phyloP scores from a whole-genome alignment of 53 echinoderm and acorn worm genomes.

The Patiria pectinifera region DNA sequence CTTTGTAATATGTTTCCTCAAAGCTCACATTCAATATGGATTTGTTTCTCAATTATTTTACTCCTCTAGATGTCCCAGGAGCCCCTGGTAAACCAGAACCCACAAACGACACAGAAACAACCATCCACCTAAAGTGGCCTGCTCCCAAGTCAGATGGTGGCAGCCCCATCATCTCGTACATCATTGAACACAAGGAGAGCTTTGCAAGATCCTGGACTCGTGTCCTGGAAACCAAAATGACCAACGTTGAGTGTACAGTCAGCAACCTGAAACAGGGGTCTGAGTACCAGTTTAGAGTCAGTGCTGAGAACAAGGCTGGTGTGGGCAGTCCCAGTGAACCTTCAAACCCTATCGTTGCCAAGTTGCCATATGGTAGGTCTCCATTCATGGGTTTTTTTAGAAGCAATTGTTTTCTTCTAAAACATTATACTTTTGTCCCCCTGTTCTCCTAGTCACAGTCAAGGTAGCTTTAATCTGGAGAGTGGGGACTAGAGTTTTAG shows the following conservation, averaged over 20 bases:
- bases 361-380: constrained; percentile 82
- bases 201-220: constrained; percentile 62
- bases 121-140: constrained; percentile 84
- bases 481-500: no score
- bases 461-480: no score
- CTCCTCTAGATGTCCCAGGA: constrained; percentile 75
- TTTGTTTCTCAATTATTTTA: neutral
- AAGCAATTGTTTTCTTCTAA: neutral
- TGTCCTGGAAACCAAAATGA: constrained; percentile 69
- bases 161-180: constrained; percentile 73
- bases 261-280: constrained; percentile 67
- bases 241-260: constrained; percentile 49
- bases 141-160: constrained; percentile 80
- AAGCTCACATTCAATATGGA: neutral
- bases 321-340: constrained; percentile 78
- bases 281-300: constrained; percentile 84
- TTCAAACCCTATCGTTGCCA: constrained; percentile 65
- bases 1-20: neutral
- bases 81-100: constrained; percentile 79
- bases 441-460: no score
- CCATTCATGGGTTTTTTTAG: neutral
- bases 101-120: constrained; percentile 61
- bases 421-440: no score
- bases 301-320: constrained; percentile 86
- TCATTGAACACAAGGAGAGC: constrained; percentile 75